Base-by-base conservation (phyloP, 2,797 vertebrate genomes). In the Enteromius treurensis region DNA sequence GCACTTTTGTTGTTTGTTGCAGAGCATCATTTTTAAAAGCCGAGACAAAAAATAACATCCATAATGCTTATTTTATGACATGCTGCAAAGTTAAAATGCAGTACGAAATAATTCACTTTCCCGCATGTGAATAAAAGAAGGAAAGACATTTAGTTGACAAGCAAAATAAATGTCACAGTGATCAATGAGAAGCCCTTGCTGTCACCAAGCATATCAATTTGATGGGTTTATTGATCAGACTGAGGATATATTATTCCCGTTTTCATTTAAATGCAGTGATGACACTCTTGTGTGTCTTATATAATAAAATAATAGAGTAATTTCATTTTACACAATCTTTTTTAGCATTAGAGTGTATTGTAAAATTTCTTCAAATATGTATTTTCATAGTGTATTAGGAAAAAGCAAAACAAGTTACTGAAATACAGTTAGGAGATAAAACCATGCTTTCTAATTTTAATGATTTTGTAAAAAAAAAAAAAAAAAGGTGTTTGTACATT, bases 111-210 rank as follows among this genome's bases (percentile, higher is more conserved):
- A 49, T 71, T 84, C 13, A 68, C 51, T 71, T 87, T 60, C 26
- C 67, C 68, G 71, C 78, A 80, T 47, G 77, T 77, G 84, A 64
- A 65, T 26, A 58, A 60, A 82, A 29, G 49, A 74, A 92, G 91
- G 90, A 92, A 94, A 93, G 93, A 94, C 93, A 94, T 96, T 96
- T 95, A 94, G 94, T 93, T 94, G 93, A 94, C 92, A 94, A 90
- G 92, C 93, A 95, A 94, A 94, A 96, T 95, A 96, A 98, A 97
- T 96, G 96, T 95, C 96, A 96, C 92, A 81, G 87, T 94, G 96
- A 97, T 97, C 96, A 96, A 96, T 97, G 94, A 90, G 88, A 93
- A 95, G 93, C 94, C 90, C 94, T 95, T 95, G 93, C 92, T 93
- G 91, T 95, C 93, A 91, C 91, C 91, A 95, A 94, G 94, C 93